Base-by-base conservation (phyloP, 2,797 vertebrate genomes). In the Chiloscyllium punctatum region DNA sequence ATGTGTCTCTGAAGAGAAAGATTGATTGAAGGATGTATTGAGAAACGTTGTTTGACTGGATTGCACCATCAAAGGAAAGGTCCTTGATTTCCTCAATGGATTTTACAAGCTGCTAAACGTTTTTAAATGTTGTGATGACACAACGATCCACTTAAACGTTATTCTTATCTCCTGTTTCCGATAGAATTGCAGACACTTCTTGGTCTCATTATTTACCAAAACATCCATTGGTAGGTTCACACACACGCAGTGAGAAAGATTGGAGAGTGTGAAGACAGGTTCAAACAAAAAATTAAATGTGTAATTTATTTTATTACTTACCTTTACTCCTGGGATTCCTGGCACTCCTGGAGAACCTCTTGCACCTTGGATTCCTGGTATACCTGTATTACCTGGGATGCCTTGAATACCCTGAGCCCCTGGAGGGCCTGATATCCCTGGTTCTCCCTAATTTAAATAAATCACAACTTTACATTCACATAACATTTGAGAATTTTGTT, bases 331-430 rank as follows among this genome's bases (percentile, higher is more conserved):
- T 0, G 97, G 97, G 42, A 97, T 96, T 94, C 98, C 98, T 0
- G 97, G 96, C 0, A 97, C 96, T 3, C 98, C 98, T 0, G 97
- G 96, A 0, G 96, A 96, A 0, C 98, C 98, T 96, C 97, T 97
- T 23, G 97, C 91, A 8, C 98, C 98, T 1, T 97, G 97, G 25
- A 97, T 96, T 16, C 98, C 98, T 0, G 98, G 97, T 15, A 96
- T 97, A 13, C 98, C 98, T 0, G 97, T 25, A 2, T 98, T 98
- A 66, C 98, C 98, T 0, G 68, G 97, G 69, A 99, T 98, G 69
- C 98, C 98, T 96, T 99, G 98, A 96, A 98, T 97, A 21, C 98
- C 98, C 96, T 99, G 98, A 96, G 98, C 98, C 95, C 98, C 98
- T 3, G 97, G 96, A 96, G 98, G 97, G 88, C 98, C 98, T 0